Evolutionary conservation across 2,888 invertebrate genomes (phyloP).

Genomic region (Drosophila cracens): DNA sequence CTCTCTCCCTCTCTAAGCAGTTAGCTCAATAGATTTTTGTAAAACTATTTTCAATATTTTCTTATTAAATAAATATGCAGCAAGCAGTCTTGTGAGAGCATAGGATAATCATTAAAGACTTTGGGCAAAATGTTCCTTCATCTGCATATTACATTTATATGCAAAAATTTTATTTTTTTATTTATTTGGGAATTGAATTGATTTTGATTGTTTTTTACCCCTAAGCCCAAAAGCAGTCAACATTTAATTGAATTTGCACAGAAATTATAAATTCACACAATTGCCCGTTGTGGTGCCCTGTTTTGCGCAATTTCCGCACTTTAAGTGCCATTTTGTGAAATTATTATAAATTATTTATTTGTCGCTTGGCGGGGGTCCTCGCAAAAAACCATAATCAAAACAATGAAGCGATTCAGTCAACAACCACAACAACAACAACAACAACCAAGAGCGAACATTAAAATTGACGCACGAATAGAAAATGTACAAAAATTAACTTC

Average conservation of each 20-base stretch:
- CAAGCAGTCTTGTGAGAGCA: slow-evolving; percentile 11
- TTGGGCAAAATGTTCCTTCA: slow-evolving; percentile 7
- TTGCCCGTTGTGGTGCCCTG: slow-evolving; percentile 39
- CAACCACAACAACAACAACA: slow-evolving; percentile 20
- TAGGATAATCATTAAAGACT: slow-evolving; percentile 4
- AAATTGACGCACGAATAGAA: slow-evolving; percentile 67
- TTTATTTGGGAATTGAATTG: slow-evolving; percentile 20
- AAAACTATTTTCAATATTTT: neutral
- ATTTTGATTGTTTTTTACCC: slow-evolving; percentile 16
- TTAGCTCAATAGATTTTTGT: neutral
- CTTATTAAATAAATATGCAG: neutral
- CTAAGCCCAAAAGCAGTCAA: slow-evolving; percentile 8
- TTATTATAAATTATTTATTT: slow-evolving; percentile 71
- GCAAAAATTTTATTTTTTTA: slow-evolving; percentile 7
- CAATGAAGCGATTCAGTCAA: slow-evolving; percentile 39
- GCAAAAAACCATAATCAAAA: slow-evolving; percentile 42
- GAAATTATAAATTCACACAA: slow-evolving; percentile 64
- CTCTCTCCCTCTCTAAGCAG: neutral
- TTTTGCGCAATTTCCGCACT: slow-evolving; percentile 67
- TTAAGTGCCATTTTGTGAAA: slow-evolving; percentile 69
- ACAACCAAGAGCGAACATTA: slow-evolving; percentile 39
- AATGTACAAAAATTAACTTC: slow-evolving; percentile 69
- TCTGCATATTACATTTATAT: slow-evolving; percentile 33
- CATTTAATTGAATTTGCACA: slow-evolving; percentile 61
- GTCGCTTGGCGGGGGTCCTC: slow-evolving; percentile 22